These are phyloP conservation scores for Aphelocoma californica DNA, from an alignment of 2,797 vertebrate genomes.

Conservation along the genomic window DNA sequence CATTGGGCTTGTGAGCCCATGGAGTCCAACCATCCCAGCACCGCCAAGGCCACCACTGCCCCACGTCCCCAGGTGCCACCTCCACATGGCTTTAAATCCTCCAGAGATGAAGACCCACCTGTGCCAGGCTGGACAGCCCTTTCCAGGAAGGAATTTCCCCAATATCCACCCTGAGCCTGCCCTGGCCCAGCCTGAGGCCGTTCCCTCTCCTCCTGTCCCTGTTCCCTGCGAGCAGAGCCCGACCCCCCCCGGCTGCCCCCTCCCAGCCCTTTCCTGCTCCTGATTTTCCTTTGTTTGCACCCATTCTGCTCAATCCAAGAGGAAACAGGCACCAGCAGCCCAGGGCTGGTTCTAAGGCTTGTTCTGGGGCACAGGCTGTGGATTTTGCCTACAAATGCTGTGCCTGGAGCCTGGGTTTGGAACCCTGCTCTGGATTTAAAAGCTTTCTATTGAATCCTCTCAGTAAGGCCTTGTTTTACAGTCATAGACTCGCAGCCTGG, in stretches of 20 bases:
- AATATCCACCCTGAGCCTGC: rapidly evolving
- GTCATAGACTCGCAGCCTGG: background rate
- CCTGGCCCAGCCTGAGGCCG: background rate
- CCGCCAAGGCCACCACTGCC: background rate
- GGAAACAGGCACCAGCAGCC: background rate
- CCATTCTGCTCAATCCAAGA: background rate
- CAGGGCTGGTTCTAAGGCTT: rapidly evolving
- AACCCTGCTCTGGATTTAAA: background rate
- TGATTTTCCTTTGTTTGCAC: background rate
- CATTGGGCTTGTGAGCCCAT: rapidly evolving
- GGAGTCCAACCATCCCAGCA: background rate
- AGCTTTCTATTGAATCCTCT: background rate
- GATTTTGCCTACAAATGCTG: background rate
- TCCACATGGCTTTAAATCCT: background rate
- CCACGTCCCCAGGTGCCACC: background rate
- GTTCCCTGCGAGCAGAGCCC: background rate
- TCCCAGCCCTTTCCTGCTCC: background rate
- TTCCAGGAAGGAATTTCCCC: background rate
- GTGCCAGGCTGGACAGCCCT: background rate
- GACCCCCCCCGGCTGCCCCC: no score
- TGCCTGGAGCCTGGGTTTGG: background rate
- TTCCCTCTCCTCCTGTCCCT: background rate
- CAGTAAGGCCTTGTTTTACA: background rate
- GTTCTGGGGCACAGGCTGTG: rapidly evolving
- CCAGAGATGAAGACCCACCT: no score